Evolutionary conservation across 2,113 vertebrate genomes (phyloP).

Genomic region (Macaca mulatta): DNA sequence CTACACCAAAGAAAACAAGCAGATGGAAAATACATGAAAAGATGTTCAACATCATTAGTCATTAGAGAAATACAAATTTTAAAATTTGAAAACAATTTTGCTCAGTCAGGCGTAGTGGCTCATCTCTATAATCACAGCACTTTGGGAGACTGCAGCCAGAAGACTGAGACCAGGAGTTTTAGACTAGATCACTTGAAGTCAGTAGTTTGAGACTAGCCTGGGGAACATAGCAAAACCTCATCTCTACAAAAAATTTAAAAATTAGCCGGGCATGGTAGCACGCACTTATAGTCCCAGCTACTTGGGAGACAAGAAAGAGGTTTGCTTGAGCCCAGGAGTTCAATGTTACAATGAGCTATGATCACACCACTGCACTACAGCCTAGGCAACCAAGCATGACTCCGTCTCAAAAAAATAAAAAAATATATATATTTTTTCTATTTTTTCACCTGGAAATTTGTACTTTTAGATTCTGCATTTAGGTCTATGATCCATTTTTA

Average conservation of each 20-base stretch:
- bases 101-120: not conserved
- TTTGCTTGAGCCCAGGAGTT: too few relatives aligned
- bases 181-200: not conserved
- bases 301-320: too few relatives aligned
- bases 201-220: not conserved
- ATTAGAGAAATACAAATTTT: not conserved
- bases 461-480: not conserved
- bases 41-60: not conserved
- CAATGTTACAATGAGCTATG: too few relatives aligned
- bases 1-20: not conserved
- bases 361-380: too few relatives aligned
- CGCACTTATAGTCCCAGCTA: too few relatives aligned
- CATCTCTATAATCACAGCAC: not conserved
- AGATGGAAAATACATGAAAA: not conserved
- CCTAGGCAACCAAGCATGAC: too few relatives aligned
- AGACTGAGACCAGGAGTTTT: not conserved
- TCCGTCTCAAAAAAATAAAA: not conserved
- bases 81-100: not conserved
- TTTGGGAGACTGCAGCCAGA: not conserved
- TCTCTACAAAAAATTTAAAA: too few relatives aligned
- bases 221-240: not conserved
- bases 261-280: too few relatives aligned
- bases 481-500: not conserved
- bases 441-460: not conserved
- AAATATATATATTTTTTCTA: not conserved